phyloP scores from a whole-genome alignment of 2,113 vertebrate genomes.

The Forbesichthys papilliferus region DNA sequence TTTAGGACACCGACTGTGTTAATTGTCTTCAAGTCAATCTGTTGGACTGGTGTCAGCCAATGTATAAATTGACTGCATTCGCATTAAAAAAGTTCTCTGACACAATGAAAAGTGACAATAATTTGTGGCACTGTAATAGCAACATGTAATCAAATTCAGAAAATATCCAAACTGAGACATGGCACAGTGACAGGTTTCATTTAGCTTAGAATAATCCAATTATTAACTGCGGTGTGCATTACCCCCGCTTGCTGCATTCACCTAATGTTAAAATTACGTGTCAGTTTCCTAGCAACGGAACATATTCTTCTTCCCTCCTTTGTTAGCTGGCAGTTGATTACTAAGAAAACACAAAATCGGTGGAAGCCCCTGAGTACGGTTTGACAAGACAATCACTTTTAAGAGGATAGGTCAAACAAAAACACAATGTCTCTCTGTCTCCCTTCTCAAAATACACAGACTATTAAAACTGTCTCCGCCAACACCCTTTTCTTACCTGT shows the following conservation, averaged over 20 bases:
- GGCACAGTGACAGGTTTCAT: conserved; percentile 16
- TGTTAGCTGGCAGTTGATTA: conserved; percentile 44
- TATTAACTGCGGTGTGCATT: conserved; percentile 1
- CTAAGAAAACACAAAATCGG: conserved; percentile 1
- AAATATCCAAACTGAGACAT: conserved; percentile 6
- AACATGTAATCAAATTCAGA: conserved; percentile 23
- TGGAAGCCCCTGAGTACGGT: conserved; percentile 40
- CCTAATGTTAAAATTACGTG: conserved; percentile 29
- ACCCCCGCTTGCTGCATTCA: not conserved
- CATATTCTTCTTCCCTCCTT: conserved; percentile 25
- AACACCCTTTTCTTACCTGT: not conserved
- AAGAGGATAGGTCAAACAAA: not conserved
- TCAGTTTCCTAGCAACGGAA: conserved; percentile 68
- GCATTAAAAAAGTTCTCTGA: conserved; percentile 3
- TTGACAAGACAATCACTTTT: conserved; percentile 24
- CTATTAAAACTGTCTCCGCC: conserved; percentile 2
- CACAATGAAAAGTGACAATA: not conserved
- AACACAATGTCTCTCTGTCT: not conserved
- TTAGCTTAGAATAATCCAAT: conserved; percentile 25
- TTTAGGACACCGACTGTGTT: not conserved
- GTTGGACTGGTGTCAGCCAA: not conserved
- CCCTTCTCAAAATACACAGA: conserved; percentile 26
- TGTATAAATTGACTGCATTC: not conserved
- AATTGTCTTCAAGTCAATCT: not conserved
- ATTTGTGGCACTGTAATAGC: not conserved